A percentile compares a stretch with the other conserved stretches of the same genome.
These are phyloP conservation scores for Drosophila austrosaltans DNA, from an alignment of 2,888 invertebrate genomes.

Conservation along the genomic window DNA sequence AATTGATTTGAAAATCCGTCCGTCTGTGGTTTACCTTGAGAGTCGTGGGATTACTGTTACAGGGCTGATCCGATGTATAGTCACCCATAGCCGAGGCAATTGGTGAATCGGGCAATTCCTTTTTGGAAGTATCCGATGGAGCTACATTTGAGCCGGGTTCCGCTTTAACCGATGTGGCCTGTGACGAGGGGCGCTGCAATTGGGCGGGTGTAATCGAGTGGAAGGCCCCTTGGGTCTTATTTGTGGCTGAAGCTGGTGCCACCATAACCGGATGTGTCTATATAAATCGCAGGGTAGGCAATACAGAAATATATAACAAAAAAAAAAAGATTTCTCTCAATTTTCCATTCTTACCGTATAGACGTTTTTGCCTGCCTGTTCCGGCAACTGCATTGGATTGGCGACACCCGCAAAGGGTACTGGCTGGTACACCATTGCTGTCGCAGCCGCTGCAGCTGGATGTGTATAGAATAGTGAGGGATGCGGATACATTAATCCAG, in stretches of 20 bases:
- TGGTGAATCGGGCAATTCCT: constrained; percentile 84
- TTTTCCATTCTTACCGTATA: constrained; percentile 45
- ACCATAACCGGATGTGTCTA: constrained; percentile 70
- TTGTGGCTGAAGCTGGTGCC: constrained; percentile 52
- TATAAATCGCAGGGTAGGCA: too few relatives aligned
- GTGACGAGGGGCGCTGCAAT: constrained; percentile 75
- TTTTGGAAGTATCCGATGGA: constrained; percentile 86
- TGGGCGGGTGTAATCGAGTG: constrained; percentile 78
- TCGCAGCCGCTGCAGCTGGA: constrained; percentile 82
- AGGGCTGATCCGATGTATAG: constrained; percentile 66
- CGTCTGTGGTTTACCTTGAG: constrained; percentile 56
- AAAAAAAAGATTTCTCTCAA: too few relatives aligned
- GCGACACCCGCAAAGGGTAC: constrained; percentile 83
- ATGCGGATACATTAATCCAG: constrained; percentile 86
- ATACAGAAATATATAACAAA: too few relatives aligned
- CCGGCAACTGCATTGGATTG: constrained; percentile 60
- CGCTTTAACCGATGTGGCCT: constrained; percentile 81
- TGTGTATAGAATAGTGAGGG: constrained; percentile 85
- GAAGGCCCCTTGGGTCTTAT: constrained; percentile 75
- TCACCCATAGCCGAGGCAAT: constrained; percentile 79
- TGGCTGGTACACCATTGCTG: constrained; percentile 86
- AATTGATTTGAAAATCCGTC: too few relatives aligned
- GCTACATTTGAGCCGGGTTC: constrained; percentile 83
- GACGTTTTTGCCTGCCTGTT: constrained; percentile 61
- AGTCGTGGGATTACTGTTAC: constrained; percentile 57